phyloP scores from a whole-genome alignment of 64 coral and sea anemone species.

The Montipora sp. region DNA sequence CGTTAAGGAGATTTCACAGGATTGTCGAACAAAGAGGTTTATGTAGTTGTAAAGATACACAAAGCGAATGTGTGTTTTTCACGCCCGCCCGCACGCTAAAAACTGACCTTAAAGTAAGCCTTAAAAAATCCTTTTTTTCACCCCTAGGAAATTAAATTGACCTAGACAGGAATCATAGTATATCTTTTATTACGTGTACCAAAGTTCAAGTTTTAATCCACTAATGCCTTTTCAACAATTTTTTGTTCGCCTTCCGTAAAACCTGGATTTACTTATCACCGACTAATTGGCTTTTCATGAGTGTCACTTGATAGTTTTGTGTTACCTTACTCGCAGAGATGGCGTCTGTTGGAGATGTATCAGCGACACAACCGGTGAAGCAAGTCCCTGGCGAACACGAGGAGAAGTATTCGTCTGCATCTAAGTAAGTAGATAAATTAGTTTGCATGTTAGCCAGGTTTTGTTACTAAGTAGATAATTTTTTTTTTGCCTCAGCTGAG shows the following conservation, averaged over 20 bases:
- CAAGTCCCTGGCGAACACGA: neutral
- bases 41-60: neutral
- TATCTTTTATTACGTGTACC: neutral
- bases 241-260: neutral
- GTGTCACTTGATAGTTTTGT: neutral
- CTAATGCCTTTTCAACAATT: neutral
- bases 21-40: neutral
- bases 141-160: neutral
- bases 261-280: neutral
- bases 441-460: neutral
- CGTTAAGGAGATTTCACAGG: neutral
- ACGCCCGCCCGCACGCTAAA: neutral
- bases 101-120: neutral
- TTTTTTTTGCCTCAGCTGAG: neutral
- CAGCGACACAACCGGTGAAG: neutral
- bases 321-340: slow-evolving; percentile 1
- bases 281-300: neutral
- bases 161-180: neutral
- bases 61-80: neutral
- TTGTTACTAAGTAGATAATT: too few species aligned
- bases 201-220: neutral
- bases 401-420: neutral
- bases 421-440: slow-evolving; percentile 7
- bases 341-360: slow-evolving; percentile 2
- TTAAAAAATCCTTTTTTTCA: neutral